Percentiles rank a stretch among this genome's conserved stretches.
Evolutionary conservation across 2,797 vertebrate species (phyloP).

Genomic region (Enteromius fasciolatus): DNA sequence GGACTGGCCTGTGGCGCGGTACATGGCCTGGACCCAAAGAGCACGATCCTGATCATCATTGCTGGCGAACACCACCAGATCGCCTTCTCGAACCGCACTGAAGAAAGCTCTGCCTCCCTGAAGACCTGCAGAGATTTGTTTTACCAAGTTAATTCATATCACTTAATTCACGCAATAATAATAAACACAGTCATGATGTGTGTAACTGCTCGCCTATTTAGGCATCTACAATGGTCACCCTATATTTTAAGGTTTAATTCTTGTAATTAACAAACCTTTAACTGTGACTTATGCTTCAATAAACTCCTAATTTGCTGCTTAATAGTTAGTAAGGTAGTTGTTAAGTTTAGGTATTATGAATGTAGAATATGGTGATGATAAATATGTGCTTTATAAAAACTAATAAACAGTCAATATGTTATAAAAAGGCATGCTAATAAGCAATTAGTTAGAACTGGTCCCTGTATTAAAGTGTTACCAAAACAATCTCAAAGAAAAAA

Average conservation of each 20-base stretch:
- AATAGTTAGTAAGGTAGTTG: not conserved
- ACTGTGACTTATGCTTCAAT: not conserved
- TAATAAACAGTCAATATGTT: not conserved
- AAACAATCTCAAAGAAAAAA: not conserved
- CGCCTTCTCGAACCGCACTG: slow-evolving; percentile 93
- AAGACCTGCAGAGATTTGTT: slow-evolving; percentile 80
- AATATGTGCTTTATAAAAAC: not conserved
- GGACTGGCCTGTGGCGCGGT: slow-evolving; percentile 94
- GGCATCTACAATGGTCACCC: not conserved
- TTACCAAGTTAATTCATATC: not conserved
- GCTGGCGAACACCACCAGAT: slow-evolving; percentile 91
- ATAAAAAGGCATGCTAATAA: not conserved
- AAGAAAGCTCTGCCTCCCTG: slow-evolving; percentile 92
- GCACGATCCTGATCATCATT: slow-evolving; percentile 91
- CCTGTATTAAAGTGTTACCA: not conserved
- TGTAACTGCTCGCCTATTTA: not conserved
- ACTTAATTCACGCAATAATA: not conserved
- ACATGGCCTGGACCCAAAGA: slow-evolving; percentile 97
- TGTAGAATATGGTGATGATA: not conserved
- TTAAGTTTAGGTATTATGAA: not conserved
- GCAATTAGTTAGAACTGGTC: not conserved
- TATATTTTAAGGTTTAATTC: not conserved
- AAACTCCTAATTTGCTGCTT: not conserved
- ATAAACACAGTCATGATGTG: not conserved
- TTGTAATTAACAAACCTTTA: not conserved